phyloP scores from a whole-genome alignment of 30 jellyfish, hydroid and myxozoan genomes.

The Turritopsis rubra region DNA sequence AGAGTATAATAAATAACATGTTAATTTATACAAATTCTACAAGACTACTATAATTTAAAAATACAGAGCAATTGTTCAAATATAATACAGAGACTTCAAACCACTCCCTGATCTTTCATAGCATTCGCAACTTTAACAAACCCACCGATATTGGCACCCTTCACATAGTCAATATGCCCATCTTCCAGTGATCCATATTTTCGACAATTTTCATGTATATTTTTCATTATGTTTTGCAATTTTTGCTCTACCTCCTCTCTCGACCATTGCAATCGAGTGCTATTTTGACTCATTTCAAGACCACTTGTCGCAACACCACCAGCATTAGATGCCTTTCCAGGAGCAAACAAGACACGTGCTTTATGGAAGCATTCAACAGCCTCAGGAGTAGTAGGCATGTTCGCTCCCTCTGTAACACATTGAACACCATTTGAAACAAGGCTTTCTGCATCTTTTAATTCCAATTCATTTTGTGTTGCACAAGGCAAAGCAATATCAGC shows the following conservation, averaged over 20 bases:
- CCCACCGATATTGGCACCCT: constrained; percentile 85
- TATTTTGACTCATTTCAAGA: constrained; percentile 89
- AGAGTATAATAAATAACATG: no score
- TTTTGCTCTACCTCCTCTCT: constrained; percentile 74
- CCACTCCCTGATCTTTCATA: constrained; percentile 75
- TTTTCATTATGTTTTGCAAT: constrained; percentile 49
- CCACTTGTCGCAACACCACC: constrained; percentile 96
- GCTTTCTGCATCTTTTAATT: constrained; percentile 49
- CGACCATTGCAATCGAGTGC: constrained; percentile 69
- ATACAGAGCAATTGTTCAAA: background rate
- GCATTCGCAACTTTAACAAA: constrained; percentile 83
- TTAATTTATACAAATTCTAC: no score
- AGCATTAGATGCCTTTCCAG: constrained; percentile 92
- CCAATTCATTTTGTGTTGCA: constrained; percentile 83
- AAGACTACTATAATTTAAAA: no score
- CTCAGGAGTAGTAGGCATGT: constrained; percentile 89
- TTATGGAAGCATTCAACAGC: constrained; percentile 59
- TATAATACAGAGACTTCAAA: constrained; percentile 3
- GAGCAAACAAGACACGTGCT: constrained; percentile 60
- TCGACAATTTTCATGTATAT: constrained; percentile 55
- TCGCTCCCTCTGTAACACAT: constrained; percentile 86
- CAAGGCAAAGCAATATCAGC: constrained; percentile 78
- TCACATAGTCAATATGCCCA: constrained; percentile 52
- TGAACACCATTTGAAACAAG: constrained; percentile 66
- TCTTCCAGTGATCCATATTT: constrained; percentile 44